Evolutionary conservation across 2,113 vertebrate species (phyloP).

Genomic region (Phyllostomus discolor): DNA sequence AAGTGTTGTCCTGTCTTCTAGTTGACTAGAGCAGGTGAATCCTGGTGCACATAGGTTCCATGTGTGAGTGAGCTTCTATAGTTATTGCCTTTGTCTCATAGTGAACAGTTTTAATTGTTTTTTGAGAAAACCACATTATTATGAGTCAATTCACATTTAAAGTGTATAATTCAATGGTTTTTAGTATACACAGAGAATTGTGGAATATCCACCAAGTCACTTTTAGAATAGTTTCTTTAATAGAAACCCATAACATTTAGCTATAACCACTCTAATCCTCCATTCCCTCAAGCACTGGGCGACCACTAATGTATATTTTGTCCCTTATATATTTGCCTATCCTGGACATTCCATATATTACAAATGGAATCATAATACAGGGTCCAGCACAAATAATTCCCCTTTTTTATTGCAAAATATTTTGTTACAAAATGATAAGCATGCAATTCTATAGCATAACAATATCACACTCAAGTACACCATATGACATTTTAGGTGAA

Average conservation of each 20-base stretch:
- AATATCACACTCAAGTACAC: too few species aligned
- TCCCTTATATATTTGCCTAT: background rate
- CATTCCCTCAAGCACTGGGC: background rate
- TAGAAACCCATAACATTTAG: background rate
- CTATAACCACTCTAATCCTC: background rate
- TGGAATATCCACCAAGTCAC: background rate
- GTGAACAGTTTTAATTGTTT: background rate
- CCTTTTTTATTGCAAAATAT: too few species aligned
- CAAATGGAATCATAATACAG: background rate
- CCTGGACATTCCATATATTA: background rate
- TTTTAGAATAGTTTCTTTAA: background rate
- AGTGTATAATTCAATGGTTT: background rate
- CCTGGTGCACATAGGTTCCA: background rate
- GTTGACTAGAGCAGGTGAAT: background rate
- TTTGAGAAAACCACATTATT: background rate
- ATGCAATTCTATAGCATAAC: too few species aligned
- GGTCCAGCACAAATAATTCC: too few species aligned
- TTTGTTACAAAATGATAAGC: too few species aligned
- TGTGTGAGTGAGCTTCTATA: background rate
- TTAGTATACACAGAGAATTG: background rate
- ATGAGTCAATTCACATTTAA: background rate
- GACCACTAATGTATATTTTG: background rate
- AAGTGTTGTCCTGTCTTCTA: constrained; percentile 78
- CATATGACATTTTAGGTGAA: too few species aligned
- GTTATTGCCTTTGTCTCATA: background rate